Evolutionary conservation across 2,888 invertebrate species (phyloP).

Genomic region (Silvanus unidentatus): DNA sequence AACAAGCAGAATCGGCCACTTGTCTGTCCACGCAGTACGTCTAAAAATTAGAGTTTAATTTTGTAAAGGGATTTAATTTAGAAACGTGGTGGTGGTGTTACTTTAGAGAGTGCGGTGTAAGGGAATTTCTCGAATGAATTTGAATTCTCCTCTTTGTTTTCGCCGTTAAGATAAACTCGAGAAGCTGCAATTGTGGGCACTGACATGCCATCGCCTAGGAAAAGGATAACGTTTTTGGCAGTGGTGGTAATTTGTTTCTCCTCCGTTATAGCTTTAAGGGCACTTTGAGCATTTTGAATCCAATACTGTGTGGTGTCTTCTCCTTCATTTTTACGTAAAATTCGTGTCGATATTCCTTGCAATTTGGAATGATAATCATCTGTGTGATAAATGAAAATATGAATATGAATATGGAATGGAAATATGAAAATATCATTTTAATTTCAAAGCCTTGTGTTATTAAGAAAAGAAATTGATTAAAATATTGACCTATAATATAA

Average conservation of each 20-base stretch:
- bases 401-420: too few relatives aligned
- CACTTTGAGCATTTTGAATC: conserved; percentile 11
- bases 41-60: conserved; percentile 42
- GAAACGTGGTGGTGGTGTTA: too few relatives aligned
- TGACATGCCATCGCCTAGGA: conserved; percentile 83
- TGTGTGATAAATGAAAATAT: background rate
- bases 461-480: too few relatives aligned
- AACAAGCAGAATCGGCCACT: conserved; percentile 75
- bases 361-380: conserved; percentile 2
- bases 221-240: conserved; percentile 70
- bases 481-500: background rate
- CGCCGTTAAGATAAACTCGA: conserved; percentile 50
- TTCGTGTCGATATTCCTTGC: background rate
- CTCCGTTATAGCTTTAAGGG: conserved; percentile 6
- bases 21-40: conserved; percentile 67
- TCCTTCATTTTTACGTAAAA: background rate
- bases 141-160: conserved; percentile 67
- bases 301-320: conserved; percentile 1
- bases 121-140: conserved; percentile 71
- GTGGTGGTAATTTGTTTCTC: conserved; percentile 29
- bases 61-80: too few relatives aligned
- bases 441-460: too few relatives aligned
- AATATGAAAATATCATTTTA: too few relatives aligned
- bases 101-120: conserved; percentile 60
- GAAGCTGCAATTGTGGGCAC: conserved; percentile 71